phyloP scores from a whole-genome alignment of 2,797 vertebrate species.

The Phrynocephalus vlangalii region DNA sequence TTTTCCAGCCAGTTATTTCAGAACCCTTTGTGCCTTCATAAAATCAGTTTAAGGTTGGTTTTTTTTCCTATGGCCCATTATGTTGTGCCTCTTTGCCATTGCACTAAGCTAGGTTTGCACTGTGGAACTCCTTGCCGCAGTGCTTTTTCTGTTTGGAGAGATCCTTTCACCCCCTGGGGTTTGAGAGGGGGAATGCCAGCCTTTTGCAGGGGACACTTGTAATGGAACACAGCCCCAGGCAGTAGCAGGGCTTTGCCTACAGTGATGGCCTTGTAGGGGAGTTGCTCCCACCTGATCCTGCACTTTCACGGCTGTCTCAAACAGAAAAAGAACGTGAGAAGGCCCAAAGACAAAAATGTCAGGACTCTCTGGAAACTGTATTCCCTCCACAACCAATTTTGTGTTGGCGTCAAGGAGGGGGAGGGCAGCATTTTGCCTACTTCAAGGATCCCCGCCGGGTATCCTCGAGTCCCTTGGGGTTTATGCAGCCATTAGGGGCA shows the following conservation, averaged over 20 bases:
- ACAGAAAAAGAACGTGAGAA: slow-evolving; percentile 91
- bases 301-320: background rate
- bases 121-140: background rate
- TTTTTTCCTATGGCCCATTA: background rate
- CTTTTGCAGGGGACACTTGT: too few relatives aligned
- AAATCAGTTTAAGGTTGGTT: background rate
- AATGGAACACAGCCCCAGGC: background rate
- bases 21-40: background rate
- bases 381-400: slow-evolving; percentile 92
- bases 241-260: background rate
- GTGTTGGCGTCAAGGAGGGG: slow-evolving; percentile 87
- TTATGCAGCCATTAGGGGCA: too few relatives aligned
- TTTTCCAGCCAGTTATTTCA: background rate
- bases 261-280: accelerated
- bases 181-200: background rate
- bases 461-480: slow-evolving; percentile 85
- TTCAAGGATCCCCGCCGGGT: slow-evolving; percentile 84
- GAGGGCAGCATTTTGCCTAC: slow-evolving; percentile 88
- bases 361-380: slow-evolving; percentile 90
- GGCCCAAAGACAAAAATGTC: slow-evolving; percentile 89
- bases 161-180: background rate
- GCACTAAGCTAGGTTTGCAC: background rate
- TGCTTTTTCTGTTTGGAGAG: background rate
- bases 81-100: too few relatives aligned
- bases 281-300: background rate